Percentiles rank a stretch among this genome's conserved stretches.
Conservation (phyloP, 2,797 vertebrate species). For the Hyperoplus immaculatus region DNA sequence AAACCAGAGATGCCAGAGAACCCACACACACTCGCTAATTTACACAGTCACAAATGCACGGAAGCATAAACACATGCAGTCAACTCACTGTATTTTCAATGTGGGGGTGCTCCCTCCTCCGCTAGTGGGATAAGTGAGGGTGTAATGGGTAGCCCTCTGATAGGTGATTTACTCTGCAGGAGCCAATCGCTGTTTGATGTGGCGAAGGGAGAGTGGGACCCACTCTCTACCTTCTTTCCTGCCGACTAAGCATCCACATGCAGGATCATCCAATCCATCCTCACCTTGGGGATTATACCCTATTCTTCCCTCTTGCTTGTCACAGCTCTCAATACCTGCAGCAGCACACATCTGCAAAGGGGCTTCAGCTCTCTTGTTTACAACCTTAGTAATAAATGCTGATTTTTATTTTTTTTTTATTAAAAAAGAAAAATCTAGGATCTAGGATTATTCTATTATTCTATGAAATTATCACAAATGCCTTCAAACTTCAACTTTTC, state of each 20-base stretch:
- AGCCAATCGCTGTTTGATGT: slow-evolving; percentile 77
- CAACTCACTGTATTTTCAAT: slow-evolving; percentile 71
- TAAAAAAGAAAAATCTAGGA: too few relatives aligned
- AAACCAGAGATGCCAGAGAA: slow-evolving; percentile 83
- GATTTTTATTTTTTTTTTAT: slow-evolving; percentile 13
- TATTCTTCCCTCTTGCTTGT: slow-evolving; percentile 49
- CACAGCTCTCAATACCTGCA: slow-evolving; percentile 48
- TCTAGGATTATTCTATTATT: neutral
- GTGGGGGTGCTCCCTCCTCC: slow-evolving; percentile 71
- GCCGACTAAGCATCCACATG: slow-evolving; percentile 84
- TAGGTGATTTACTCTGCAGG: slow-evolving; percentile 73
- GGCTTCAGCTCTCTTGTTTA: slow-evolving; percentile 34
- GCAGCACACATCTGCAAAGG: slow-evolving; percentile 50
- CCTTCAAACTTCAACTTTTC: too few relatives aligned
- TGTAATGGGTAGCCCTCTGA: slow-evolving; percentile 65
- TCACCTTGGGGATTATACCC: slow-evolving; percentile 73
- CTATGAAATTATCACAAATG: neutral
- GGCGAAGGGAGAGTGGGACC: slow-evolving; percentile 73
- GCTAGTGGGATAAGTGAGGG: slow-evolving; percentile 47
- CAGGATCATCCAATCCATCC: slow-evolving; percentile 69
- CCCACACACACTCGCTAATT: slow-evolving; percentile 46
- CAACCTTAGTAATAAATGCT: slow-evolving; percentile 17
- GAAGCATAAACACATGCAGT: slow-evolving; percentile 40
- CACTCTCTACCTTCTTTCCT: slow-evolving; percentile 69
- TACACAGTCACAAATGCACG: slow-evolving; percentile 46